phyloP scores from a whole-genome alignment of 2,113 vertebrate genomes.

The Fulica atra region DNA sequence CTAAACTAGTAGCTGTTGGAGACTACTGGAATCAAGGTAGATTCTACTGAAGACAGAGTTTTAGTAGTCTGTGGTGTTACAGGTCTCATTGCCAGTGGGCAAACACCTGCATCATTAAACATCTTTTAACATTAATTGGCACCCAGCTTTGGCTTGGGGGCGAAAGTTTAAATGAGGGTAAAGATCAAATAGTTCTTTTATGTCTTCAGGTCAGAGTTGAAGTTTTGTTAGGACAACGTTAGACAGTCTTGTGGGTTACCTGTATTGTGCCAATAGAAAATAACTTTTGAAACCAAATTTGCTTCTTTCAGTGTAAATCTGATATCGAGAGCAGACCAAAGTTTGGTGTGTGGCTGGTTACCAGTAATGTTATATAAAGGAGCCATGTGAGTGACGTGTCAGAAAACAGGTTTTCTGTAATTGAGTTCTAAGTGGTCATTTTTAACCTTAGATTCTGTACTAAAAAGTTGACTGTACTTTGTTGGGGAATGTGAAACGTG shows the following conservation, averaged over 20 bases:
- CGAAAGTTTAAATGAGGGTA: neutral
- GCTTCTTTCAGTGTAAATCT: neutral
- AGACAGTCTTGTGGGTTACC: neutral
- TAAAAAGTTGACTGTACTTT: neutral
- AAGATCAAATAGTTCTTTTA: slow-evolving; percentile 1
- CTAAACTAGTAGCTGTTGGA: fast-evolving
- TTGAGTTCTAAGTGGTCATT: neutral
- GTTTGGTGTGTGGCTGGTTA: neutral
- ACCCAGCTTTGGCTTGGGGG: neutral
- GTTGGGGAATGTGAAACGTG: neutral
- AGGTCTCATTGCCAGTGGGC: neutral
- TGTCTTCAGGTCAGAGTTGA: neutral
- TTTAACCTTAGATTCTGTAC: neutral
- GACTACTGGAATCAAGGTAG: neutral
- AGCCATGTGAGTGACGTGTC: neutral
- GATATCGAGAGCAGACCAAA: neutral
- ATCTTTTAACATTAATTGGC: neutral
- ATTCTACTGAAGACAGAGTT: neutral
- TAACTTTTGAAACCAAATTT: neutral
- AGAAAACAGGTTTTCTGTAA: neutral
- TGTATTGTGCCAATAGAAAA: neutral
- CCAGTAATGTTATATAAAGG: neutral
- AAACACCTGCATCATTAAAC: slow-evolving; percentile 7
- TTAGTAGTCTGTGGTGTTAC: neutral
- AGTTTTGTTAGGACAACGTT: neutral